Percentiles rank a stretch among this genome's conserved stretches.
Evolutionary conservation across 37 sponge, comb jelly and placozoan genomes (phyloP).

Genomic region (Diacarnus erythraeanus): DNA sequence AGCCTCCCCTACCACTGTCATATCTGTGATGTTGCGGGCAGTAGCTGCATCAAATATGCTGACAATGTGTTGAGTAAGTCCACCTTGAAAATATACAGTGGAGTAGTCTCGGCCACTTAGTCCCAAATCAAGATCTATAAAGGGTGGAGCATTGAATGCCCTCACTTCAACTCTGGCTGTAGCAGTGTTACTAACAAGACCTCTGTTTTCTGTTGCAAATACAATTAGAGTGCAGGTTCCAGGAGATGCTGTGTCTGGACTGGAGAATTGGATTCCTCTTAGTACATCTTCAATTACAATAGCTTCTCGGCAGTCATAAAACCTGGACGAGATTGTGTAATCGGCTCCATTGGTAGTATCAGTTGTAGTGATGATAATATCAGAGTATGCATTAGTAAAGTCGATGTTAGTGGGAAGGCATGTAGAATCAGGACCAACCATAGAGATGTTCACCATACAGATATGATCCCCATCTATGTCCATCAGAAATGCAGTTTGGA

Average conservation of each 20-base stretch:
- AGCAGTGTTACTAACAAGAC: conserved; percentile 20
- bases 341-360: not conserved
- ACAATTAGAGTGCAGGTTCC: conserved; percentile 52
- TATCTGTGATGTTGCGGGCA: conserved; percentile 39
- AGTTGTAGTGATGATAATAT: conserved; percentile 18
- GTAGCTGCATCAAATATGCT: conserved; percentile 63
- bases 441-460: conserved; percentile 10
- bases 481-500: conserved; percentile 31
- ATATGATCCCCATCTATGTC: conserved; percentile 48
- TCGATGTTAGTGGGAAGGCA: conserved; percentile 15
- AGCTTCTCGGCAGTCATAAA: conserved; percentile 28
- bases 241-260: conserved; percentile 14
- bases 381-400: conserved; percentile 37
- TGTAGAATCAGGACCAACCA: conserved; percentile 16
- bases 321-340: conserved; percentile 25
- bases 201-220: conserved; percentile 32
- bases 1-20: conserved; percentile 65
- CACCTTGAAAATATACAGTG: conserved; percentile 58
- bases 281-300: conserved; percentile 31
- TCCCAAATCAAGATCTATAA: conserved; percentile 70
- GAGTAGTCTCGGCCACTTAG: conserved; percentile 52
- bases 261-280: conserved; percentile 27
- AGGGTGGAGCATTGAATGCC: conserved; percentile 59
- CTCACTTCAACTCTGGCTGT: conserved; percentile 25
- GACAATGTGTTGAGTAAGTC: conserved; percentile 56